These are phyloP conservation scores for Thysanoteuthis rhombus DNA, from an alignment of 2,888 invertebrate genomes.

Conservation along the genomic window DNA sequence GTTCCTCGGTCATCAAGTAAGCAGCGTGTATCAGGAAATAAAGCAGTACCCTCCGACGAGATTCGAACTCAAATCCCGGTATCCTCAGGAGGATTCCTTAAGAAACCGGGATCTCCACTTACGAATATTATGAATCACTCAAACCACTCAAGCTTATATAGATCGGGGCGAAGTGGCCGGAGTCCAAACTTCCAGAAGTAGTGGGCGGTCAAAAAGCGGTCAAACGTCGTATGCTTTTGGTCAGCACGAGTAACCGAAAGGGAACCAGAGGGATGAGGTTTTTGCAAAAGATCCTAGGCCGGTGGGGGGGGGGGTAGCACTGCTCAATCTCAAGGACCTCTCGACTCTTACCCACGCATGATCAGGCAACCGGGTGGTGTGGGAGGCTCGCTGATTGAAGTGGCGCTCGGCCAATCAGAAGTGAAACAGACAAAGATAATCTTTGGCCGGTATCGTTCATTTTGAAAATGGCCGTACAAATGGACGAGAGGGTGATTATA, in stretches of 20 bases:
- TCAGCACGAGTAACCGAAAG: not conserved
- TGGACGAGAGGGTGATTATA: not conserved
- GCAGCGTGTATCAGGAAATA: no score
- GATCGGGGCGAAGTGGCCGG: not conserved
- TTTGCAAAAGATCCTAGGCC: not conserved
- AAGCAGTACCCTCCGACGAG: no score
- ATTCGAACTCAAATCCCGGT: no score
- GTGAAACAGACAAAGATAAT: not conserved
- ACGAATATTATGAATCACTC: no score
- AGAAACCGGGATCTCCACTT: no score
- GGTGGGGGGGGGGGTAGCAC: not conserved
- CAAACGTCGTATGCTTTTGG: not conserved
- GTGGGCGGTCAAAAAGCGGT: not conserved
- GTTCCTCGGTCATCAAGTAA: no score
- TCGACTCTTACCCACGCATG: not conserved
- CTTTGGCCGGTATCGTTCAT: not conserved
- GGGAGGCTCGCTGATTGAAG: not conserved
- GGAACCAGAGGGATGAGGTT: not conserved
- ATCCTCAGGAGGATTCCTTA: no score
- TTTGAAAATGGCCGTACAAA: not conserved
- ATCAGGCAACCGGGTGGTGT: not conserved
- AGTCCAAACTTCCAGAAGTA: not conserved
- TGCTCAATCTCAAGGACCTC: not conserved
- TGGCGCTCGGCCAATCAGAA: not conserved
- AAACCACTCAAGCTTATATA: no score